Percentiles rank a stretch among this genome's conserved stretches.
Conservation (phyloP, 2,113 vertebrate species). For the Sapayoa aenigma region DNA sequence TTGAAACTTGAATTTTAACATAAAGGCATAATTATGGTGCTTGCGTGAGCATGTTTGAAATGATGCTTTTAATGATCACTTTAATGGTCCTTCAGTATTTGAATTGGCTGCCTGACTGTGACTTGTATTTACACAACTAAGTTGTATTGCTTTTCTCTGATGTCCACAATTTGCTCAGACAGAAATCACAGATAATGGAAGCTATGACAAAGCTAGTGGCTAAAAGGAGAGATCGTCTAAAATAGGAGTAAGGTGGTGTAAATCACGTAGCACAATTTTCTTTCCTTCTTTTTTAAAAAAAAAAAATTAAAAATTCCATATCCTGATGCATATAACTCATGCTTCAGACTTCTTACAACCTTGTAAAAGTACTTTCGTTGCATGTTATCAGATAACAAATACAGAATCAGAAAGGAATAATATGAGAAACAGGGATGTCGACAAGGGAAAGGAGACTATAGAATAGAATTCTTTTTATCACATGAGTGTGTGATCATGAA, state of each 20-base stretch:
- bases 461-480: background rate
- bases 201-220: background rate
- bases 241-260: background rate
- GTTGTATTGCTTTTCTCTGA: background rate
- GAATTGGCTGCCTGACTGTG: background rate
- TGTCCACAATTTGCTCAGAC: background rate
- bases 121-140: background rate
- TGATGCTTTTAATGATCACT: background rate
- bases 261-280: background rate
- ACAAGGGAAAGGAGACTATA: background rate
- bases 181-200: background rate
- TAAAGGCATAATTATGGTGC: background rate
- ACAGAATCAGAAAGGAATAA: background rate
- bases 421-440: background rate
- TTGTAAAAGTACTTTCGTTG: background rate
- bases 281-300: fast-evolving
- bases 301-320: background rate
- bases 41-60: background rate
- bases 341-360: background rate
- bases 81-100: background rate
- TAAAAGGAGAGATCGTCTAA: background rate
- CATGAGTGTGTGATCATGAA: background rate
- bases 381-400: background rate
- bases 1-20: background rate
- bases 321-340: background rate